Conservation (phyloP, 92 coral and sea anemone species). For the Palythoa grandis region DNA sequence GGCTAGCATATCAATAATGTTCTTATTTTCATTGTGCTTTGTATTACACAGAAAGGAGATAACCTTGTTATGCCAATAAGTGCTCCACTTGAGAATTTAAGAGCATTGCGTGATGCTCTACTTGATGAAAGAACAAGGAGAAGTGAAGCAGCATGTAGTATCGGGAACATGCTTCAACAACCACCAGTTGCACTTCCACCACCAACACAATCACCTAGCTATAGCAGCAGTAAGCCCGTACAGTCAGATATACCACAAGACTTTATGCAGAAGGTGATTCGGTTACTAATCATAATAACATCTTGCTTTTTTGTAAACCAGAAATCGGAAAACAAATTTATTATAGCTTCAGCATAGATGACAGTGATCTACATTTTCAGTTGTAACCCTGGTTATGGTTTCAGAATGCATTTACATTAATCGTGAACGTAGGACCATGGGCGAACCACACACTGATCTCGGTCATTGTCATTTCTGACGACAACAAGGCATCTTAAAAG, state of each 20-base stretch:
- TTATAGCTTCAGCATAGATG: too few relatives aligned
- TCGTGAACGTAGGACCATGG: too few relatives aligned
- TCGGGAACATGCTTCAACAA: constrained; percentile 8
- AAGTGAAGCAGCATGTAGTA: constrained; percentile 6
- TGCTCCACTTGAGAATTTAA: constrained; percentile 78
- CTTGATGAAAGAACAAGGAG: constrained; percentile 75
- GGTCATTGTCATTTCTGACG: too few relatives aligned
- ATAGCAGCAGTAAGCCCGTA: constrained; percentile 12
- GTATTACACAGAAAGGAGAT: constrained; percentile 72
- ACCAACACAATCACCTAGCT: background rate
- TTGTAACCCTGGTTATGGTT: too few relatives aligned
- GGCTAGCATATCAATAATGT: background rate
- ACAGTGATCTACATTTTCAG: too few relatives aligned
- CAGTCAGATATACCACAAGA: constrained; percentile 31
- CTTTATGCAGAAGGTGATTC: constrained; percentile 25
- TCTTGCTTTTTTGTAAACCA: background rate
- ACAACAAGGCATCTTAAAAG: too few relatives aligned
- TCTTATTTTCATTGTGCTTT: background rate
- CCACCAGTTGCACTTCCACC: background rate
- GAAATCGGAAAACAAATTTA: background rate
- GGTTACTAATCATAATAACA: background rate
- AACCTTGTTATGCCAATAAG: constrained; percentile 75
- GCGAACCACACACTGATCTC: too few relatives aligned
- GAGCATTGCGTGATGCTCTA: constrained; percentile 83
- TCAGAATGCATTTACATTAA: too few relatives aligned